phyloP scores from a whole-genome alignment of 2,797 vertebrate genomes.

The Epinephelus awoara region DNA sequence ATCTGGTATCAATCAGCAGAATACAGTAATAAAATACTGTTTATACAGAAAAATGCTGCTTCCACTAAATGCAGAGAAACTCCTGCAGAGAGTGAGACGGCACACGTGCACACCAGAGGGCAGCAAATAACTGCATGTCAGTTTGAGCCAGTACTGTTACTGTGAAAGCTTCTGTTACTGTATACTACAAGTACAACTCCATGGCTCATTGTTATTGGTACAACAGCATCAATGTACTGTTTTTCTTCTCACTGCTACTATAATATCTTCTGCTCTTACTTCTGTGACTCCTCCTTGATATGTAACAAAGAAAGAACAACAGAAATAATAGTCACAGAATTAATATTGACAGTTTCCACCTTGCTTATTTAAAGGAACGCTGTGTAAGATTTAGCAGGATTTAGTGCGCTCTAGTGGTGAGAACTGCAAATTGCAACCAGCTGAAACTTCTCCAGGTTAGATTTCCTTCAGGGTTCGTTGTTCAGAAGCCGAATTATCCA shows the following conservation, averaged over 20 bases:
- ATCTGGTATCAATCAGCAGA: neutral
- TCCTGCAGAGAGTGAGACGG: neutral
- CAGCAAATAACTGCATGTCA: slow-evolving; percentile 60
- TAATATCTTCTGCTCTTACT: neutral
- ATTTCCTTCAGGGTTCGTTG: no score
- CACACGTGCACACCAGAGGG: slow-evolving; percentile 58
- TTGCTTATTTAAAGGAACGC: no score
- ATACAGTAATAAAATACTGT: neutral
- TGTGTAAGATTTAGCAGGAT: no score
- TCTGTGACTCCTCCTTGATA: neutral
- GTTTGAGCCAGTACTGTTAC: neutral
- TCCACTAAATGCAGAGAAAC: neutral
- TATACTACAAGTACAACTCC: neutral
- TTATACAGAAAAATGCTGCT: neutral
- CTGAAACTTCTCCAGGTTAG: no score
- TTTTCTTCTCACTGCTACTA: no score
- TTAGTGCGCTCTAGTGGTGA: no score
- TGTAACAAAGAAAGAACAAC: no score
- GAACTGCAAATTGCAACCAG: no score
- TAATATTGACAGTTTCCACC: no score
- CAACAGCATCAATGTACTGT: no score
- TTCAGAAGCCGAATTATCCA: no score
- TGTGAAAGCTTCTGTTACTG: neutral
- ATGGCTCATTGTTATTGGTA: neutral
- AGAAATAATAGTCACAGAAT: no score